These are phyloP conservation scores for Aspidiotus destructor DNA, from an alignment of 2,888 invertebrate species.

Conservation along the genomic window DNA sequence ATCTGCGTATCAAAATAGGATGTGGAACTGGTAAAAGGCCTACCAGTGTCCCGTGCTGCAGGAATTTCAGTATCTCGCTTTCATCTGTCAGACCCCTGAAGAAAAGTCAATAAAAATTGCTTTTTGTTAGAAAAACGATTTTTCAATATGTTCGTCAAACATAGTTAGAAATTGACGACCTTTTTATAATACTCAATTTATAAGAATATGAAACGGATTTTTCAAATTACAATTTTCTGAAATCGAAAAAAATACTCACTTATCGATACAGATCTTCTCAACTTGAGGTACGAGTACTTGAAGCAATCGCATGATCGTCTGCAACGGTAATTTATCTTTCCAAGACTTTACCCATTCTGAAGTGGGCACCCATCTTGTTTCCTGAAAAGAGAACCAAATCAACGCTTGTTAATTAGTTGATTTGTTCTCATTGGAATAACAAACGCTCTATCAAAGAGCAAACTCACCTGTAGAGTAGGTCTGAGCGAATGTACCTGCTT, in stretches of 20 bases:
- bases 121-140: background rate
- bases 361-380: constrained; percentile 53
- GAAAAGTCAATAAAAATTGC: constrained; percentile 33
- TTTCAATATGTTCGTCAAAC: too few relatives aligned
- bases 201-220: too few relatives aligned
- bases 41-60: constrained; percentile 96
- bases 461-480: too few relatives aligned
- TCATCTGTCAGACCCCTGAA: constrained; percentile 93
- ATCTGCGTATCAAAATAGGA: constrained; percentile 96
- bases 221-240: too few relatives aligned
- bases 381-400: too few relatives aligned
- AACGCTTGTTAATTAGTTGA: too few relatives aligned
- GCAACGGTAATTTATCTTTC: constrained; percentile 93
- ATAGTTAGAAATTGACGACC: too few relatives aligned
- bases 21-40: constrained; percentile 97
- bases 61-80: constrained; percentile 96
- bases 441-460: background rate
- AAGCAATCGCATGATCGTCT: constrained; percentile 96
- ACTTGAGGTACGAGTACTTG: constrained; percentile 99
- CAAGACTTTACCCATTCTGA: constrained; percentile 93
- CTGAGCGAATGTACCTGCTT: background rate
- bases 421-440: background rate
- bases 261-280: constrained; percentile 99
- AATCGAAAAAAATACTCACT: constrained; percentile 50
- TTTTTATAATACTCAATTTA: too few relatives aligned